Evolutionary conservation across 2,888 invertebrate species (phyloP), one percentile per base, ranked within the genome.

Genomic region (Conops quadrifasciatus): DNA sequence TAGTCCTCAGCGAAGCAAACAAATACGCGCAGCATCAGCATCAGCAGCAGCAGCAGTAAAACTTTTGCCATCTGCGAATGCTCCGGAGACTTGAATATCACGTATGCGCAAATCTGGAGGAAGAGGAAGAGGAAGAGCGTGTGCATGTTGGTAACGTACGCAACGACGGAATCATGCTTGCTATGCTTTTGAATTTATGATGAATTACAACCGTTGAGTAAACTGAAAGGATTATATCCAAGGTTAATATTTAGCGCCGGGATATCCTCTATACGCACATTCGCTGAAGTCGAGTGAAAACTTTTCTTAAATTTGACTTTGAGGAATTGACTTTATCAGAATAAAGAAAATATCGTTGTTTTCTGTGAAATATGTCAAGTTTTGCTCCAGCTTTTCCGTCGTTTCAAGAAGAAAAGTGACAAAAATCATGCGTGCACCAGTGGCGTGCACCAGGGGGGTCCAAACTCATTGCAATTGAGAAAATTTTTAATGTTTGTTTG

Each of bases 1-100:
- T 5, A 49, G 4, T 36, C 36, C n/a, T 49, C 24, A 28, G 28
- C 58, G 28, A 58, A 28, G 24, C 21, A 26, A 7, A n/a, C 26
- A 13, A 64, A n/a, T 11, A 64, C 21, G 26, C 16, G n/a, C 45
- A 63, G 45, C 16, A 63, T 24, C 24, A 19, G 21, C 56, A 56
- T n/a, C n/a, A 45, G 43, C n/a, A 15, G 2, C 21, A 36, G 2
- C 24, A 21, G 2, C 24, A 15, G 13, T 16, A 62, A 62, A 62
- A 62, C 43, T 36, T 45, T 45, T 62, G 45, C 45, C 21, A 43
- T 62, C 62, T 62, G 2, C 0, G 45, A 9, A 19, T 24, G 19
- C 15, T 62, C 62, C 45, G 59, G 59, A 28, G 59, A 59, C n/a
- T 30, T 59, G 0, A n/a, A 30, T 26, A 26, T n/a, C 3, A 59